Conservation (phyloP, 2,888 invertebrate species). For the Chydorus sphaericus region DNA sequence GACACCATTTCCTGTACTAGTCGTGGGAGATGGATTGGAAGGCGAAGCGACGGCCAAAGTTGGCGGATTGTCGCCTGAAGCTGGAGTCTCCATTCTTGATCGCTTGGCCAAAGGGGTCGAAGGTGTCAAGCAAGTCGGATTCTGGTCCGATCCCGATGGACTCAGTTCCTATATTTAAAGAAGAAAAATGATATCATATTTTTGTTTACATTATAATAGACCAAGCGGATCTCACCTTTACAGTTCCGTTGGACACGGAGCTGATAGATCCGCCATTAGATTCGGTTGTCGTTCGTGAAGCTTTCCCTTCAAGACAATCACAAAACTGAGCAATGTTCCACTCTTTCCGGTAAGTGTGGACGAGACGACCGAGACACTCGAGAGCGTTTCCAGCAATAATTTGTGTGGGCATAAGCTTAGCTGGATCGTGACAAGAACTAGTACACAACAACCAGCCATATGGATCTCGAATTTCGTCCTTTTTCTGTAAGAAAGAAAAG, state of each 20-base stretch:
- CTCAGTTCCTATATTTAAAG: no score
- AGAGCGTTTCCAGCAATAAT: slow-evolving; percentile 85
- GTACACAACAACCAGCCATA: slow-evolving; percentile 78
- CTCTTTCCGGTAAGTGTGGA: slow-evolving; percentile 60
- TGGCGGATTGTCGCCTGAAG: background rate
- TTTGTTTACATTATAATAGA: slow-evolving; percentile 23
- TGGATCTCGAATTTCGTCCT: slow-evolving; percentile 47
- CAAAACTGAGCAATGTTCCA: slow-evolving; percentile 66
- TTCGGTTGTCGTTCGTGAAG: slow-evolving; percentile 33
- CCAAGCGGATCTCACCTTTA: slow-evolving; percentile 26
- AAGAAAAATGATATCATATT: background rate
- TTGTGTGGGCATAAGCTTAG: slow-evolving; percentile 79
- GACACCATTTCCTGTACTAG: background rate
- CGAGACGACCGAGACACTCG: slow-evolving; percentile 46
- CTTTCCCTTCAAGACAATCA: slow-evolving; percentile 39
- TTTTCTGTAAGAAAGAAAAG: background rate
- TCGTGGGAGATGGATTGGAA: background rate
- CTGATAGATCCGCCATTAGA: slow-evolving; percentile 24
- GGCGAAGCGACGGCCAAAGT: background rate
- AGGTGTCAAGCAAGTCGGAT: no score
- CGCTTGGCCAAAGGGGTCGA: slow-evolving; percentile 27
- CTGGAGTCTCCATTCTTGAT: slow-evolving; percentile 34
- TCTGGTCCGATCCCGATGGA: slow-evolving; percentile 20
- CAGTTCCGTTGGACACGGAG: slow-evolving; percentile 23
- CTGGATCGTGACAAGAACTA: slow-evolving; percentile 62